These are phyloP conservation scores for Magallana angulata DNA, from an alignment of 1,140 invertebrate genomes.

Conservation along the genomic window DNA sequence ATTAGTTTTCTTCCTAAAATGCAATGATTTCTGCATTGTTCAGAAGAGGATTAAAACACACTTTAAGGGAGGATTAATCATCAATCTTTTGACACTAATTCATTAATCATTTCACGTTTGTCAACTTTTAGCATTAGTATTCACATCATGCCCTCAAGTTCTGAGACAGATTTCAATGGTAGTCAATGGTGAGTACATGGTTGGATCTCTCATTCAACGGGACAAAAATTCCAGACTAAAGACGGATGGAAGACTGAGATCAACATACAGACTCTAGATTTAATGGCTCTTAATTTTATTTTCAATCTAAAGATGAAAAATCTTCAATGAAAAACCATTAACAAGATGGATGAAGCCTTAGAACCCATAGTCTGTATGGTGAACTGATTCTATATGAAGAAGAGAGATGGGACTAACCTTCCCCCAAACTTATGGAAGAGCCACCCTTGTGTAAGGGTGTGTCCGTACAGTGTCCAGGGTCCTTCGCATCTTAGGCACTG, in stretches of 20 bases:
- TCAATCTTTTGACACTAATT: neutral
- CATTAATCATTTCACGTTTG: neutral
- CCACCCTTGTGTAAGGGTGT: constrained; percentile 74
- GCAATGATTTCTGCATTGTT: neutral
- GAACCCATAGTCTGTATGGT: neutral
- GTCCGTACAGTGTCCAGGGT: constrained; percentile 72
- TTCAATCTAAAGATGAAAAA: no score
- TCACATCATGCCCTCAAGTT: neutral
- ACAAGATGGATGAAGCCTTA: no score
- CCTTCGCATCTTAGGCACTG: constrained; percentile 71
- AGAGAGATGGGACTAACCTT: constrained; percentile 68
- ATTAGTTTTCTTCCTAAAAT: neutral
- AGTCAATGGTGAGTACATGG: neutral
- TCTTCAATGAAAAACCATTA: no score
- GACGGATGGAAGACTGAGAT: neutral
- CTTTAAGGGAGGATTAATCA: neutral
- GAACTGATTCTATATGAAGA: neutral
- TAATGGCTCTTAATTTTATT: neutral
- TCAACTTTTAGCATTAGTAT: neutral
- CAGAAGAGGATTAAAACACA: neutral
- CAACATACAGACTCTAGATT: neutral
- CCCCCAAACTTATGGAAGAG: constrained; percentile 66
- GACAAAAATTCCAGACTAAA: neutral
- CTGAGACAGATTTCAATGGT: neutral
- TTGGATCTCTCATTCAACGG: constrained; percentile 6